Evolutionary conservation across 2,113 vertebrate species (phyloP).

Genomic region (Chaetorhynchus papuensis): DNA sequence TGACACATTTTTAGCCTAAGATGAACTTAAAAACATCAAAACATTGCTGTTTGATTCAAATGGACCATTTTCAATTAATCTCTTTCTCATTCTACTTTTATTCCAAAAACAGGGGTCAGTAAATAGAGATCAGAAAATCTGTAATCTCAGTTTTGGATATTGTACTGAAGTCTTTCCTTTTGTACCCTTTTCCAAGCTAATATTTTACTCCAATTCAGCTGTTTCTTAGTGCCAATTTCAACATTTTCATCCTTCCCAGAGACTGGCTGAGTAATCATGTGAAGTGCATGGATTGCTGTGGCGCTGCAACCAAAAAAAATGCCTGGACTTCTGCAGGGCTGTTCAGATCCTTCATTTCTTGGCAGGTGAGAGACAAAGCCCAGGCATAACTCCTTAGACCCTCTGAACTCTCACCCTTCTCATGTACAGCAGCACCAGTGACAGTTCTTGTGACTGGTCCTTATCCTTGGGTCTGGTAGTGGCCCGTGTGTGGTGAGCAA

Average conservation of each 20-base stretch:
- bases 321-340: background rate
- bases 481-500: background rate
- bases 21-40: slow-evolving; percentile 35
- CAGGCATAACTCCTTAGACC: background rate
- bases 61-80: background rate
- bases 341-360: background rate
- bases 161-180: background rate
- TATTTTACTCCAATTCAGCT: background rate
- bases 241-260: background rate
- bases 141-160: background rate
- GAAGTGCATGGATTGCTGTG: background rate
- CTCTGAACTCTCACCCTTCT: background rate
- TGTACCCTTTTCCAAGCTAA: background rate
- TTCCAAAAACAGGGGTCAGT: background rate
- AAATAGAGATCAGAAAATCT: background rate
- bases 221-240: background rate
- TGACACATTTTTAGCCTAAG: slow-evolving; percentile 42
- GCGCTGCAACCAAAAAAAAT: background rate
- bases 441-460: background rate
- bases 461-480: background rate
- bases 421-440: background rate
- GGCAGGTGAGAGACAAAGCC: background rate
- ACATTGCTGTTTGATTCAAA: background rate
- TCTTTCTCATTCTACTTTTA: background rate
- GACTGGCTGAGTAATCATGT: background rate